phyloP scores from a whole-genome alignment of 2,113 vertebrate genomes.

The Tiliqua scincoides region DNA sequence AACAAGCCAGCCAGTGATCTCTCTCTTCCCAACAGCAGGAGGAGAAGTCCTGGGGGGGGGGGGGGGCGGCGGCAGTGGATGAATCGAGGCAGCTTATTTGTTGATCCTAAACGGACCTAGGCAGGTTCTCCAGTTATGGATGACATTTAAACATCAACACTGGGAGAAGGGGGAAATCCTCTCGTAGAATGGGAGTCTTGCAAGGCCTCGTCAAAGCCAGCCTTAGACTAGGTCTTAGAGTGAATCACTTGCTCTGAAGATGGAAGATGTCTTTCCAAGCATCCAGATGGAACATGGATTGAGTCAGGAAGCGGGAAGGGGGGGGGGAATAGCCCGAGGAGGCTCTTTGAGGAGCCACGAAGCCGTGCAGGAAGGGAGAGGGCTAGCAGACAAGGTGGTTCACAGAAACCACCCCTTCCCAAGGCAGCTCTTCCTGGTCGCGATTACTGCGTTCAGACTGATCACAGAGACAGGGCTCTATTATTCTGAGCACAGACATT shows the following conservation, averaged over 20 bases:
- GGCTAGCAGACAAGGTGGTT: background rate
- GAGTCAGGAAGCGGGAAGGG: no score
- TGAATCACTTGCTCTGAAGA: slow-evolving; percentile 49
- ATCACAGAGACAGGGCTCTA: background rate
- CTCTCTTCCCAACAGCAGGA: slow-evolving; percentile 61
- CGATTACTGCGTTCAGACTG: background rate
- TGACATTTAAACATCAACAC: background rate
- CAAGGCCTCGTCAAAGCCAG: slow-evolving; percentile 13
- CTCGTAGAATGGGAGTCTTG: slow-evolving; percentile 24
- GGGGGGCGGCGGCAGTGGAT: slow-evolving; percentile 26
- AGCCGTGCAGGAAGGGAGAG: slow-evolving; percentile 46
- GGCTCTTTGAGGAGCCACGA: slow-evolving; percentile 57
- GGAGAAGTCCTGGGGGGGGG: slow-evolving; percentile 38
- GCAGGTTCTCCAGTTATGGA: slow-evolving; percentile 1
- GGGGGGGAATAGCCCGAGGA: slow-evolving; percentile 69
- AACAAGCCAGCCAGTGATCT: slow-evolving; percentile 23
- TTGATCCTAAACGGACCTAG: slow-evolving; percentile 7
- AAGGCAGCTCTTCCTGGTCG: slow-evolving; percentile 19
- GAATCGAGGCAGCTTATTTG: slow-evolving; percentile 5
- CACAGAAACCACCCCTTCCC: background rate
- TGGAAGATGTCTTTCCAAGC: slow-evolving; percentile 43
- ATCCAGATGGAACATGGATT: slow-evolving; percentile 59
- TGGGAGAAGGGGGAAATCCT: slow-evolving; percentile 8
- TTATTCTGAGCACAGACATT: background rate
- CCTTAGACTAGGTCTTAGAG: slow-evolving; percentile 17